Percentiles rank a stretch among this genome's conserved stretches.
These are phyloP conservation scores for Thalassoma bifasciatum DNA, from an alignment of 2,113 vertebrate genomes.

Conservation along the genomic window DNA sequence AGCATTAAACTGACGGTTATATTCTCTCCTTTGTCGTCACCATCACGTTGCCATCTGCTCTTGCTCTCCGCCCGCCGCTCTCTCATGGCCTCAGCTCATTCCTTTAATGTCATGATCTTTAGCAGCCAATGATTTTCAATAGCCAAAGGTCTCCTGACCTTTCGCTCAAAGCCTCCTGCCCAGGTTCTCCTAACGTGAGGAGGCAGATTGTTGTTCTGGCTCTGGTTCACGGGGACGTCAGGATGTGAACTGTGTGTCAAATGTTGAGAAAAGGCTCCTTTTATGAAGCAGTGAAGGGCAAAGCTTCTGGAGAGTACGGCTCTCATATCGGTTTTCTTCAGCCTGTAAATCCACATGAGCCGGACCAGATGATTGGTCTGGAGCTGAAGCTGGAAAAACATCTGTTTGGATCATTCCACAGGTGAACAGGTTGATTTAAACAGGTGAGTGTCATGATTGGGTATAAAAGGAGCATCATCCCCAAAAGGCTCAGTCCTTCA, in stretches of 20 bases:
- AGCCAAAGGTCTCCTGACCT: conserved; percentile 66
- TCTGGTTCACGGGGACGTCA: conserved; percentile 8
- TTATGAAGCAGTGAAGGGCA: background rate
- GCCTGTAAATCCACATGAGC: background rate
- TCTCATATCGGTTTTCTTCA: too few relatives aligned
- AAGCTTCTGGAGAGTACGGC: too few relatives aligned
- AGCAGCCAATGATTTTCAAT: conserved; percentile 71
- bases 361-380: background rate
- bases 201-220: conserved; percentile 33
- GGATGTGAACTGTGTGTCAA: conserved; percentile 39
- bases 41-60: conserved; percentile 7
- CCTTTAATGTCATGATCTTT: conserved; percentile 75
- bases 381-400: too few relatives aligned
- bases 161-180: conserved; percentile 57
- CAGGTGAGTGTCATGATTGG: too few relatives aligned
- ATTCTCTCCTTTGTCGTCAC: background rate
- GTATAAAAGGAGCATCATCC: too few relatives aligned
- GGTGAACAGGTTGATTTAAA: too few relatives aligned
- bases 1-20: too few relatives aligned
- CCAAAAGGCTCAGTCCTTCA: too few relatives aligned
- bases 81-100: conserved; percentile 49
- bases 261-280: conserved; percentile 4
- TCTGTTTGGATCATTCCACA: too few relatives aligned
- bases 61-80: background rate
- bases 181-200: conserved; percentile 18